Evolutionary conservation across 2,113 vertebrate species (phyloP).

Genomic region (Oncorhynchus tshawytscha): DNA sequence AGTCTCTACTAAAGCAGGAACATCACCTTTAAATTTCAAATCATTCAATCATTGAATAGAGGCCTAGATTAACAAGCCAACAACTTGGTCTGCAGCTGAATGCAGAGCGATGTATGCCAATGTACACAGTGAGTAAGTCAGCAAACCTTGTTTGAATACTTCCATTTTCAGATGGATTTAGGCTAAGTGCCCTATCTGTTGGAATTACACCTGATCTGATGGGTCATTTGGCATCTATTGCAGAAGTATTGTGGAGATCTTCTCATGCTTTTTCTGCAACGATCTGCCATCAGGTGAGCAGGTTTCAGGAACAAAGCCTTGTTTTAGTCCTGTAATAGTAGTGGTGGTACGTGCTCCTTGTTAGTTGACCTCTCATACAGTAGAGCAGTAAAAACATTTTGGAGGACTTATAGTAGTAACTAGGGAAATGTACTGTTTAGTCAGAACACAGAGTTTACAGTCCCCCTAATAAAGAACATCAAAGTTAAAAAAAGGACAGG

Average conservation of each 20-base stretch:
- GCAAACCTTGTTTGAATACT: conserved; percentile 54
- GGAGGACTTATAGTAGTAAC: no score
- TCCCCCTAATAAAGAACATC: no score
- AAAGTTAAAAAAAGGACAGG: no score
- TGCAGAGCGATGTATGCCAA: conserved; percentile 26
- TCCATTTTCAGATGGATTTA: conserved; percentile 44
- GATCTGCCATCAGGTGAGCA: conserved; percentile 38
- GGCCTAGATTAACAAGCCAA: conserved; percentile 26
- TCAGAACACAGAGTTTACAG: no score
- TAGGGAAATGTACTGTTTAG: no score
- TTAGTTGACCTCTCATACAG: neutral
- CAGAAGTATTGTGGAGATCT: conserved; percentile 15
- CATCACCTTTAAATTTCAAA: no score
- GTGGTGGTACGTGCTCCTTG: neutral
- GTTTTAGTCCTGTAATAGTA: neutral
- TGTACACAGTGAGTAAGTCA: conserved; percentile 48
- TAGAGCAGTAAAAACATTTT: neutral
- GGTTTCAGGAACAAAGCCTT: conserved; percentile 38
- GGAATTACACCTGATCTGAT: conserved; percentile 45
- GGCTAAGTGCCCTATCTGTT: conserved; percentile 25
- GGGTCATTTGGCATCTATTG: conserved; percentile 27
- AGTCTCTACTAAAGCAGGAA: no score
- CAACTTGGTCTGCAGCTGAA: neutral
- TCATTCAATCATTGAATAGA: no score
- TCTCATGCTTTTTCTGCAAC: conserved; percentile 28